These are phyloP conservation scores for Gallinago paraguaiae DNA, from an alignment of 2,113 vertebrate species.

Conservation along the genomic window DNA sequence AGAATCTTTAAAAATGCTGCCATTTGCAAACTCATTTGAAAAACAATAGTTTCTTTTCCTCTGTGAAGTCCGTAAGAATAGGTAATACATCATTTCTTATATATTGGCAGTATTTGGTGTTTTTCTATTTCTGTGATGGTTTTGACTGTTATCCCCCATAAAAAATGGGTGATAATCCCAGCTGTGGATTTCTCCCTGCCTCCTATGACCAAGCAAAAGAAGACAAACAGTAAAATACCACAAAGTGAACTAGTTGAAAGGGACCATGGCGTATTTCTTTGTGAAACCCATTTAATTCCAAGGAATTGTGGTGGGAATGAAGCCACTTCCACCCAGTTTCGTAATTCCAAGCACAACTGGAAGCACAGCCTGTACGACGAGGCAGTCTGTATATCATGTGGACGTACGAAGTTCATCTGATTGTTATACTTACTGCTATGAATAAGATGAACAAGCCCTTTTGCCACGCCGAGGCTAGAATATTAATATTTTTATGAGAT, in stretches of 20 bases:
- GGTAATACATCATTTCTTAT: neutral
- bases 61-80: neutral
- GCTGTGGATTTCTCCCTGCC: neutral
- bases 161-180: neutral
- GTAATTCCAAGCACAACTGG: neutral
- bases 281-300: neutral
- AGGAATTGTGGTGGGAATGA: neutral
- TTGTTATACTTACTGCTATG: neutral
- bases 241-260: neutral
- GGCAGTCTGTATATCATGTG: neutral
- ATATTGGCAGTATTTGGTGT: neutral
- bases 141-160: neutral
- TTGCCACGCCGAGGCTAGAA: neutral
- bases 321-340: neutral
- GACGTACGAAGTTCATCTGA: neutral
- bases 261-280: neutral
- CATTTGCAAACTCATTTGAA: neutral
- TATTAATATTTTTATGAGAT: neutral
- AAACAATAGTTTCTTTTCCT: neutral
- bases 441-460: neutral
- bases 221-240: neutral
- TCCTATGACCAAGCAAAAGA: neutral
- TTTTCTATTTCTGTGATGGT: neutral
- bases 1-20: neutral
- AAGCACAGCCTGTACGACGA: neutral